Conservation (phyloP, 2,888 invertebrate species). For the Lithophane semibrunnea region DNA sequence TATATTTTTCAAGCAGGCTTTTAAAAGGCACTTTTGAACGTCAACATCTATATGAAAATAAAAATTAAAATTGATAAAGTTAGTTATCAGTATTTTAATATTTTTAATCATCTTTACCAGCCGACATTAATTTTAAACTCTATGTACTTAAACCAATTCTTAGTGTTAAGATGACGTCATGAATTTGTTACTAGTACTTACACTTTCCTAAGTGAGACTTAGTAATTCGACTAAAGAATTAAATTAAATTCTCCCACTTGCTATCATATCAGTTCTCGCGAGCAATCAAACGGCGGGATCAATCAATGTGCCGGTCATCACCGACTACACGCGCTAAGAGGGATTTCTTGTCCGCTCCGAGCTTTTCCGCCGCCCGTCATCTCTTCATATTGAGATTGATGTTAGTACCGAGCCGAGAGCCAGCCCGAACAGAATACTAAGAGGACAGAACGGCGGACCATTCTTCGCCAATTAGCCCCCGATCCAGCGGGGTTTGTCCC, state of each 20-base stretch:
- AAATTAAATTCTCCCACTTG: slow-evolving; percentile 25
- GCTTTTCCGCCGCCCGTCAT: slow-evolving; percentile 87
- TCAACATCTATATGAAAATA: neutral
- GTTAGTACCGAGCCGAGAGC: slow-evolving; percentile 81
- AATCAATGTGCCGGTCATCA: slow-evolving; percentile 80
- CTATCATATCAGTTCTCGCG: slow-evolving; percentile 59
- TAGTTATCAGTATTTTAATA: neutral
- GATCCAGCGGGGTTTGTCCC: slow-evolving; percentile 83
- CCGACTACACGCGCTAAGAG: slow-evolving; percentile 83
- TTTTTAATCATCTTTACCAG: too few species aligned
- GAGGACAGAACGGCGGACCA: slow-evolving; percentile 78
- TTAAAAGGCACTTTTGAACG: too few species aligned
- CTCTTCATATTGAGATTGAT: slow-evolving; percentile 89
- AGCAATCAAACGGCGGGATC: slow-evolving; percentile 75
- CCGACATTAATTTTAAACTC: neutral
- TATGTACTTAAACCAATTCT: neutral
- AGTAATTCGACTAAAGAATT: neutral
- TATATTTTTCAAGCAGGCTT: too few species aligned
- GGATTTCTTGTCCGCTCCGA: slow-evolving; percentile 85
- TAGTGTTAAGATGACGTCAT: neutral
- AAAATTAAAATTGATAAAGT: neutral
- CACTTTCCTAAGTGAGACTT: neutral
- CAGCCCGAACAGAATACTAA: slow-evolving; percentile 86
- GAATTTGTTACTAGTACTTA: too few species aligned
- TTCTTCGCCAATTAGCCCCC: slow-evolving; percentile 88